Base-by-base conservation (phyloP, 1,140 invertebrate species). In the Diorhabda carinulata region DNA sequence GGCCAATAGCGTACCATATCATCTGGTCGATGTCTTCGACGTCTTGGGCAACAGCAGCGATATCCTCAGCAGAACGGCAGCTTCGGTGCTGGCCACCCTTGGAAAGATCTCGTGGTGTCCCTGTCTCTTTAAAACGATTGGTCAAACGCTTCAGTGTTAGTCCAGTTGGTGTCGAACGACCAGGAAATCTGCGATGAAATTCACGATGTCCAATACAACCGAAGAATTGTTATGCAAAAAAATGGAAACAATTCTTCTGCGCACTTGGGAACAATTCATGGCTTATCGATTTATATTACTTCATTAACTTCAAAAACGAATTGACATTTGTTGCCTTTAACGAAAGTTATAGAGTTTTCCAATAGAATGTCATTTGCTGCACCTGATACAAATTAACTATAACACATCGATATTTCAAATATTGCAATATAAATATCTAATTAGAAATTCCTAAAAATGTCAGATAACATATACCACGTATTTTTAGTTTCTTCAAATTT, bases 21-120 rank as follows among this genome's bases (percentile, higher is more conserved):
- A 9, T n/a, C 5, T 66, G 43, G 10, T 45, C n/a, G 66, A 57
- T 70, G 41, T 56, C 25, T 68, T 43, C 57, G 57, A 40, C 5
- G 10, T 59, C 40, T 40, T 59, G 9, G 9, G 52, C 52, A n/a
- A 70, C 69, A 70, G 58, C 69, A 7, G 57, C 69, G 59, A 70
- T 70, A 70, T 70, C 70, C 69, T 71, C 69, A 62, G 66, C 68
- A 70, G 67, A 63, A 70, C 67, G 66, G 56, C 65, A 64, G 68
- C 68, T 70, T 57, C 69, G 67, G 59, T 1, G 59, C 66, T 43
- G 57, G 68, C 68, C 68, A 70, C 1, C 9, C 68, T 43, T 70
- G 66, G 66, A 25, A 69, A 42, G 66, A 66, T 69, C 64, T 69
- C 62, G 68, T 70, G 67, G 70, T 2, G 68, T 70, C 68, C 44